phyloP scores from a whole-genome alignment of 2,113 vertebrate genomes.

The Coryphaenoides rupestris region DNA sequence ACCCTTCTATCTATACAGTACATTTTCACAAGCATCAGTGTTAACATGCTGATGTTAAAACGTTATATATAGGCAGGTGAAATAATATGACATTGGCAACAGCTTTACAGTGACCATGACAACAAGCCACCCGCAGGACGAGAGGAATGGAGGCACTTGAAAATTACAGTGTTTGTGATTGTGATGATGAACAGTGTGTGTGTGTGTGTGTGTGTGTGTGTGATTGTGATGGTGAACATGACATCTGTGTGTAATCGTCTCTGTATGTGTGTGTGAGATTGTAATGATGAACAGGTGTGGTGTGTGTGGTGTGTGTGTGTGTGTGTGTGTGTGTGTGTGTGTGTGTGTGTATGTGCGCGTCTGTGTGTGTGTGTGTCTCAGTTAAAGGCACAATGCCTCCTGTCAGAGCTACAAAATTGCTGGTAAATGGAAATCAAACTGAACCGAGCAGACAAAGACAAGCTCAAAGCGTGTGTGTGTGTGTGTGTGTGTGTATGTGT shows the following conservation, averaged over 20 bases:
- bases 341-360: too few species aligned
- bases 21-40: too few species aligned
- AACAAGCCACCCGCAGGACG: too few species aligned
- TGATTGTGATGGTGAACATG: too few species aligned
- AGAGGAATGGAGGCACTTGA: neutral
- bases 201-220: neutral
- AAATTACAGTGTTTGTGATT: neutral
- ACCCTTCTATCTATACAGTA: too few species aligned
- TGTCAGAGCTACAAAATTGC: neutral
- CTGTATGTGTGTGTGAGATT: conserved; percentile 4
- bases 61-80: too few species aligned
- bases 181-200: neutral
- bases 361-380: neutral
- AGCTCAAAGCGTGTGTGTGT: neutral
- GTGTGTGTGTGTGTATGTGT: conserved; percentile 1
- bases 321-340: too few species aligned
- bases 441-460: neutral
- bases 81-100: too few species aligned
- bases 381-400: neutral
- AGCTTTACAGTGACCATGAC: too few species aligned
- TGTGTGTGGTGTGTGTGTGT: neutral
- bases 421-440: neutral
- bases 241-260: neutral
- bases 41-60: too few species aligned
- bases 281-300: too few species aligned